Base-by-base conservation (phyloP, 2,113 vertebrate species). In the Cyanoderma ruficeps region DNA sequence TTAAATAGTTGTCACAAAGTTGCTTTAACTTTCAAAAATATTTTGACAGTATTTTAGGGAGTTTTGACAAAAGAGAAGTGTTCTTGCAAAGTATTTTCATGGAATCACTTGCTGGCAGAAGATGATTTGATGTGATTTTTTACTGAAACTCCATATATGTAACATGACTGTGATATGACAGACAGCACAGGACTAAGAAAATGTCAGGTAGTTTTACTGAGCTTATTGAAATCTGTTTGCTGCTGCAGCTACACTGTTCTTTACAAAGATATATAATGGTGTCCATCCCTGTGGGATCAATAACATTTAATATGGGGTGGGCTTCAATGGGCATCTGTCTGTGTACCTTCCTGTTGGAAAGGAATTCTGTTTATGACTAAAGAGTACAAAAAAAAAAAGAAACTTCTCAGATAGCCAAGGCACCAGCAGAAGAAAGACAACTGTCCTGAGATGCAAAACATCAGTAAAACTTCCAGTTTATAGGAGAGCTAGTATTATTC, bases 21-120 rank as follows among this genome's bases (percentile, higher is more conserved):
- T 42, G 42, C 42, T 91, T 95, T 72, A 91, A 49, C 60, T 83
- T 84, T 31, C 28, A 68, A 81, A 83, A 95, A 82, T 83, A 90
- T 87, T 93, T 94, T 80, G 89, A 75, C 64, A 94, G 30, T 28
- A 64, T 71, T 94, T 76, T 21, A 31, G 31, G 23, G 8, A 21
- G 5, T 13, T 49, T 72, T 61, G 50, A 86, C 70, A 90, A 77
- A 84, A 76, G 1, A 37, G 10, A 82, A 55, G 1, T 15, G 17
- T 21, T 84, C 41, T 68, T 89, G 27, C 19, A 57, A 76, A 83
- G 74, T 11, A 53, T 76, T 90, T 53, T 92, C 11, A 46, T 17
- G 13, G 47, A 92, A 74, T 69, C 41, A 44, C 12, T 42, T 64
- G 80, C 35, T 61, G 37, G 39, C 41, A 72, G 49, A 59, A 50